Base-by-base conservation (phyloP, 2,113 vertebrate genomes). In the Psittacus erithacus region DNA sequence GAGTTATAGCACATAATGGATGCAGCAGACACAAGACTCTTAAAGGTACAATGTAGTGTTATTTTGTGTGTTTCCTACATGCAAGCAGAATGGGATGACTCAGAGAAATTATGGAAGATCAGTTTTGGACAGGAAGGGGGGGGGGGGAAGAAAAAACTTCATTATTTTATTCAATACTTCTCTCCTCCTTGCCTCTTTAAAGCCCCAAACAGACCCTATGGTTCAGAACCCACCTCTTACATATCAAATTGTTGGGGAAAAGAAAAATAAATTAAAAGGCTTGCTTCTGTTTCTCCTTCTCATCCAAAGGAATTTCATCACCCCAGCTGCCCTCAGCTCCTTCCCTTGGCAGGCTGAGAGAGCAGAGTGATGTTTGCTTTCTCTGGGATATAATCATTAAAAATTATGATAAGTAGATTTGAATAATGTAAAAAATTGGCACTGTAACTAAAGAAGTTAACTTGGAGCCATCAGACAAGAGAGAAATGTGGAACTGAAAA, bases 401-500 rank as follows among this genome's bases (percentile, higher is more conserved):
- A 77, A 91, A 82, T 71, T 71, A 84, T 27, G 43, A 7, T 67
- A 84, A 89, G 25, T 46, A 31, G 68, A 59, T 92, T 75, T 89
- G 81, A 91, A 65, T 92, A 84, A 84, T 70, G 5, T 53, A 46
- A 86, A 75, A 77, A 92, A 60, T 47, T 50, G 46, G 39, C 70
- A 35, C 25, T 39, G n/a, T 87, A 68, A 78, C 81, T 71, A 59
- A 85, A 41, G 47, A 87, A 95, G 27, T 75, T 79, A 79, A 85
- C 43, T 73, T 79, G 70, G 35, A 91, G 62, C 27, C 27, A 68
- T 76, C 82, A 76, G 62, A 85, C 52, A 60, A 50, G 78, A 91
- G 46, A 91, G 71, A 89, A 91, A 84, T 33, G 11, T 59, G 47
- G 43, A 89, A 92, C 84, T 92, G 70, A 64, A 90, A 93, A 55